These are phyloP conservation scores for Vultur gryphus DNA, from an alignment of 2,797 vertebrate genomes.

Conservation along the genomic window DNA sequence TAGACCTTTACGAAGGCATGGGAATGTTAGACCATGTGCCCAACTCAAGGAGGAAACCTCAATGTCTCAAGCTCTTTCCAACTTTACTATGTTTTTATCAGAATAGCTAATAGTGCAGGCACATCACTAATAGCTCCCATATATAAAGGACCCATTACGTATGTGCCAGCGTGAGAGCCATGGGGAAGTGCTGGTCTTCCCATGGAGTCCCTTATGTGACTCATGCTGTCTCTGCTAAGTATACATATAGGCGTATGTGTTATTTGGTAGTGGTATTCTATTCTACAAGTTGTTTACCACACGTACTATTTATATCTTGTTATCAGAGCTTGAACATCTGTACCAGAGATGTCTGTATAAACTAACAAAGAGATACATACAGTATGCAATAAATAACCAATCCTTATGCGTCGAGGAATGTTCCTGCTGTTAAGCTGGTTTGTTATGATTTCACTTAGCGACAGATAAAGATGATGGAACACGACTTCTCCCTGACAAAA, in stretches of 20 bases:
- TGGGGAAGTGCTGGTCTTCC: background rate
- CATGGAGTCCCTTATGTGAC: background rate
- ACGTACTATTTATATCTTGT: background rate
- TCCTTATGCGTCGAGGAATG: background rate
- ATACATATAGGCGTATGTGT: background rate
- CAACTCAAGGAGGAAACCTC: background rate
- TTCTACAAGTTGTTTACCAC: background rate
- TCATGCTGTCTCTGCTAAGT: background rate
- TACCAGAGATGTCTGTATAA: background rate
- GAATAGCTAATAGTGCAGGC: background rate
- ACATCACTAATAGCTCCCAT: background rate
- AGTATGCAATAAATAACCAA: background rate
- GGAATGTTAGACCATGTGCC: rapidly evolving
- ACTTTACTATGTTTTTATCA: background rate
- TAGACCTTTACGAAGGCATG: background rate
- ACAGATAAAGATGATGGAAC: conserved; percentile 36
- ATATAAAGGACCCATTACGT: background rate
- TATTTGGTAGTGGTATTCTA: background rate
- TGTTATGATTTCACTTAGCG: background rate
- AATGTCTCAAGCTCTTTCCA: background rate
- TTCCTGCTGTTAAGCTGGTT: conserved; percentile 2
- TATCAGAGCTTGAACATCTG: background rate
- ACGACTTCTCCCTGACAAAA: background rate
- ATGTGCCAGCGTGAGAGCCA: rapidly evolving
- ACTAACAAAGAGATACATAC: background rate